Percentiles rank a stretch among this genome's conserved stretches.
These are phyloP conservation scores for Gymnoscopelus braueri DNA, from an alignment of 2,797 vertebrate species.

Conservation along the genomic window DNA sequence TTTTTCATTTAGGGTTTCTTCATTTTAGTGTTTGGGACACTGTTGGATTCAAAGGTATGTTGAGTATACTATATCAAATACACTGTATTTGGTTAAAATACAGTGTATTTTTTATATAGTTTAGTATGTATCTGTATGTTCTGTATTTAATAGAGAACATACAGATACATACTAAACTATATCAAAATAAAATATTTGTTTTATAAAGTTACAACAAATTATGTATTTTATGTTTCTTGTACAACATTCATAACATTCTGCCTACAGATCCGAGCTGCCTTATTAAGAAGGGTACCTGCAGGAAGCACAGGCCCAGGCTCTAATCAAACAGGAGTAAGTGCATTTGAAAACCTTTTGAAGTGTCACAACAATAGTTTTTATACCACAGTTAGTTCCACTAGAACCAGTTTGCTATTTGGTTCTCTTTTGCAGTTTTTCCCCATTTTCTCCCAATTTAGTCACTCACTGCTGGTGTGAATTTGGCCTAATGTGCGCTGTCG, in stretches of 20 bases:
- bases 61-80: neutral
- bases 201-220: too few species aligned
- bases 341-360: neutral
- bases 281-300: conserved; percentile 73
- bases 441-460: too few species aligned
- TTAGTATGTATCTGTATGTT: too few species aligned
- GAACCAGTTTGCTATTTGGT: neutral
- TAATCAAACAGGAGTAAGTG: conserved; percentile 83
- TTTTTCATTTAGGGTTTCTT: conserved; percentile 79
- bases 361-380: neutral
- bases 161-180: too few species aligned
- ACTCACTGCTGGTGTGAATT: too few species aligned
- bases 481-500: too few species aligned
- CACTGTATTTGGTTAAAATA: too few species aligned
- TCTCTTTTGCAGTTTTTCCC: too few species aligned
- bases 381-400: neutral
- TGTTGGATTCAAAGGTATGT: conserved; percentile 77
- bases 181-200: too few species aligned
- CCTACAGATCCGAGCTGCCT: conserved; percentile 83
- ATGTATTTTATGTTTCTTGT: too few species aligned
- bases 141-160: too few species aligned
- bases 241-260: conserved; percentile 5
- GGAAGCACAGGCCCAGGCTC: conserved; percentile 76
- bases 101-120: too few species aligned
- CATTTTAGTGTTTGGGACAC: conserved; percentile 78